A percentile compares a stretch with the other conserved stretches of the same genome.
phyloP scores from a whole-genome alignment of 2,797 vertebrate genomes.

The Poeciliopsis presidionis region DNA sequence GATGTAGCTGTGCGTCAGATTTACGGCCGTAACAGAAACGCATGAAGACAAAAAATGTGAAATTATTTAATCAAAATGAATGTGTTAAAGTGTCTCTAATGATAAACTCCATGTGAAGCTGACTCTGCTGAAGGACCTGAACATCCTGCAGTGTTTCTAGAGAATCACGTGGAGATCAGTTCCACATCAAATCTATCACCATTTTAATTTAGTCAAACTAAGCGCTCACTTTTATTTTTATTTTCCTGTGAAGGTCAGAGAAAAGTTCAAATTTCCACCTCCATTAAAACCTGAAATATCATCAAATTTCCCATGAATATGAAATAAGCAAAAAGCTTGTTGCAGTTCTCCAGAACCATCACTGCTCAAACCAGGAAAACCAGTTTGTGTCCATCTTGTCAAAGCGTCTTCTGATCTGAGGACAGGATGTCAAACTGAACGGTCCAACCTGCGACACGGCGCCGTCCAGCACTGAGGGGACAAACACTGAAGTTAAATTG shows the following conservation, averaged over 20 bases:
- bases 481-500: neutral
- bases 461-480: neutral
- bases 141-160: no score
- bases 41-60: no score
- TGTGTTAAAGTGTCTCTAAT: no score
- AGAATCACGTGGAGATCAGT: no score
- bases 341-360: neutral
- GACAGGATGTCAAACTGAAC: neutral
- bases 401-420: neutral
- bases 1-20: no score
- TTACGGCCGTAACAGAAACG: no score
- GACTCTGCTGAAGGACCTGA: no score
- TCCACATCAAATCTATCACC: no score
- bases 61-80: no score
- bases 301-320: neutral
- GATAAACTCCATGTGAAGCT: no score
- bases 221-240: neutral
- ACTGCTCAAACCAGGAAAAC: neutral
- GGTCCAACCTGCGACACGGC: neutral
- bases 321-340: neutral
- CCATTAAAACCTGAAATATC: neutral
- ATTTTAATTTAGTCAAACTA: neutral
- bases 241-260: no score
- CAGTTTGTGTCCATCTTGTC: neutral
- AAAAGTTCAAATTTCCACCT: no score